A percentile compares a stretch with the other conserved stretches of the same genome.
Evolutionary conservation across 2,113 vertebrate species (phyloP).

Genomic region (Nicator chloris): DNA sequence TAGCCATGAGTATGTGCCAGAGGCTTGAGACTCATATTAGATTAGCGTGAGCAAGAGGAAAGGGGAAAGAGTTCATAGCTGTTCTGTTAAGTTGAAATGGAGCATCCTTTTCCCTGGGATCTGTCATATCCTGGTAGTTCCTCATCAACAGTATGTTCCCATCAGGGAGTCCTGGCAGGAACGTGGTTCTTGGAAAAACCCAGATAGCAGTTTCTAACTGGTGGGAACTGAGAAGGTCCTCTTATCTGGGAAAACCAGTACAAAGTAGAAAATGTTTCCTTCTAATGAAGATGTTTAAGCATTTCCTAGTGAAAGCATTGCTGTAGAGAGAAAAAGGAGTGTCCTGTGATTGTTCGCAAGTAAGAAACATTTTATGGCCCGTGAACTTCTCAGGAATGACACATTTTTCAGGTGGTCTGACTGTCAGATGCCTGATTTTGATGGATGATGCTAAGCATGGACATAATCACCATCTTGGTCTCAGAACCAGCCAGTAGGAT

Average conservation of each 20-base stretch:
- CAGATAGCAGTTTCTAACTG: neutral
- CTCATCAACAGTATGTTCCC: neutral
- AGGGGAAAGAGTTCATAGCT: neutral
- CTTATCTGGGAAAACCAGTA: neutral
- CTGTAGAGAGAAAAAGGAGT: neutral
- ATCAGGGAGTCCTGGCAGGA: neutral
- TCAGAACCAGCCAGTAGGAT: constrained; percentile 35
- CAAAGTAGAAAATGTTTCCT: neutral
- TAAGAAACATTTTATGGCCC: neutral
- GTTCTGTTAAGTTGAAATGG: neutral
- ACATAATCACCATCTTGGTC: constrained; percentile 44
- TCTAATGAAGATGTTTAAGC: neutral
- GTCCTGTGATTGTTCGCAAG: neutral
- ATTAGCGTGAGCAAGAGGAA: neutral
- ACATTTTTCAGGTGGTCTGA: constrained; percentile 37
- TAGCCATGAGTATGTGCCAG: neutral
- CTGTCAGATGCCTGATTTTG: constrained; percentile 50
- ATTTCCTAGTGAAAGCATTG: neutral
- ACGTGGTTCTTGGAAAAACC: neutral
- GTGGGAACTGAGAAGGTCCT: neutral
- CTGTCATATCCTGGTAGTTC: neutral
- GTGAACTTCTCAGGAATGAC: neutral
- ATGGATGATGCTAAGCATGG: constrained; percentile 47
- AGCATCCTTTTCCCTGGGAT: neutral
- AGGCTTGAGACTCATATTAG: neutral